Evolutionary conservation across 2,888 invertebrate species (phyloP).

Genomic region (Drosophila mulleri): DNA sequence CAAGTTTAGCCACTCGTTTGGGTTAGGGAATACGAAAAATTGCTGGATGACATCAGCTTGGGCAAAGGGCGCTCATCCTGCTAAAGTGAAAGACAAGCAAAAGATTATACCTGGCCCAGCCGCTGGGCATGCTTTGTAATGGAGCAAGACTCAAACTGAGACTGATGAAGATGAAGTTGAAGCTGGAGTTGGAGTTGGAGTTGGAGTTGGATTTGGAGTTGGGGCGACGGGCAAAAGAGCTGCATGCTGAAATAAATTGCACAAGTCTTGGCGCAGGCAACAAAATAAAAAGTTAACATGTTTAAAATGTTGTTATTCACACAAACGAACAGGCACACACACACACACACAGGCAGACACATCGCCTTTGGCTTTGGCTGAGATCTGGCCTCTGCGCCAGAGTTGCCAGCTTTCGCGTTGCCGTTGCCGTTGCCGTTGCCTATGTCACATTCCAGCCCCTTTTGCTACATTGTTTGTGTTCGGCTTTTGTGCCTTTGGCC

Average conservation of each 20-base stretch:
- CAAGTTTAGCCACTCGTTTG: too few species aligned
- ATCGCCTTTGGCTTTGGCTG: conserved; percentile 15
- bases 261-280: conserved; percentile 60
- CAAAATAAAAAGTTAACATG: conserved; percentile 76
- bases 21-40: conserved; percentile 14
- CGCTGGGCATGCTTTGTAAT: conserved; percentile 75
- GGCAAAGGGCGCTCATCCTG: conserved; percentile 15
- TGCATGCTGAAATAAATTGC: conserved; percentile 73
- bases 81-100: conserved; percentile 72
- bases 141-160: conserved; percentile 32
- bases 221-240: not conserved
- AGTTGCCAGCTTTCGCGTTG: conserved; percentile 12
- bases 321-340: conserved; percentile 45
- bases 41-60: conserved; percentile 13
- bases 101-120: conserved; percentile 77
- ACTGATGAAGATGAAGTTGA: conserved; percentile 35
- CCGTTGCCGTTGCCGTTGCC: not conserved
- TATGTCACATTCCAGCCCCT: conserved; percentile 13
- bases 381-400: conserved; percentile 37
- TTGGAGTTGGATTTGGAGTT: not conserved
- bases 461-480: conserved; percentile 47
- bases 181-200: not conserved
- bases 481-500: conserved; percentile 51
- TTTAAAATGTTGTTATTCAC: conserved; percentile 80
- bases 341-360: not conserved